Conservation (phyloP, 2,113 vertebrate genomes). For the Prunella fulvescens region DNA sequence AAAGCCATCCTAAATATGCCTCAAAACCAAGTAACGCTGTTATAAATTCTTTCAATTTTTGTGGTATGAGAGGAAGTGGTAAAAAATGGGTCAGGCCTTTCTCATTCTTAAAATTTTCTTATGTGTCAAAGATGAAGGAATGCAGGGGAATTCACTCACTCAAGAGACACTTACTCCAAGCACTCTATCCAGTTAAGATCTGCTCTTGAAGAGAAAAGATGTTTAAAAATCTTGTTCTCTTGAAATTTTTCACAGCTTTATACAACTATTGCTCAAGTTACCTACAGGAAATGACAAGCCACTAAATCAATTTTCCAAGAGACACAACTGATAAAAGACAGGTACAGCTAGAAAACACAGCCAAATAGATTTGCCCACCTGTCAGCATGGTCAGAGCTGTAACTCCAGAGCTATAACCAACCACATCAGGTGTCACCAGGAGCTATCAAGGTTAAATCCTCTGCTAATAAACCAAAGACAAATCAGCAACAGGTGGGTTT, state of each 20-base stretch:
- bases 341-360: not conserved
- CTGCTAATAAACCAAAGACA: not conserved
- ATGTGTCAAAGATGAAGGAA: not conserved
- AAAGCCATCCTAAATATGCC: not conserved
- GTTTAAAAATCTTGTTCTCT: not conserved
- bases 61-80: not conserved
- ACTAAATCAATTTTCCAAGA: not conserved
- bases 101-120: not conserved
- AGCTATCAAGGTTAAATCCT: not conserved
- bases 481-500: not conserved
- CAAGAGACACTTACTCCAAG: not conserved
- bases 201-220: not conserved
- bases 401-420: not conserved
- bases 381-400: not conserved
- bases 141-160: not conserved
- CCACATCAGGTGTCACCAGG: not conserved
- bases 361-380: not conserved
- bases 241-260: not conserved
- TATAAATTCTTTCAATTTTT: not conserved
- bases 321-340: not conserved
- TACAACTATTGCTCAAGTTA: not conserved
- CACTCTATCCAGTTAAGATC: not conserved
- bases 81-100: not conserved
- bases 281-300: not conserved
- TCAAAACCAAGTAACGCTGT: not conserved